Conservation (phyloP, 2,113 vertebrate species). For the Lynx canadensis region DNA sequence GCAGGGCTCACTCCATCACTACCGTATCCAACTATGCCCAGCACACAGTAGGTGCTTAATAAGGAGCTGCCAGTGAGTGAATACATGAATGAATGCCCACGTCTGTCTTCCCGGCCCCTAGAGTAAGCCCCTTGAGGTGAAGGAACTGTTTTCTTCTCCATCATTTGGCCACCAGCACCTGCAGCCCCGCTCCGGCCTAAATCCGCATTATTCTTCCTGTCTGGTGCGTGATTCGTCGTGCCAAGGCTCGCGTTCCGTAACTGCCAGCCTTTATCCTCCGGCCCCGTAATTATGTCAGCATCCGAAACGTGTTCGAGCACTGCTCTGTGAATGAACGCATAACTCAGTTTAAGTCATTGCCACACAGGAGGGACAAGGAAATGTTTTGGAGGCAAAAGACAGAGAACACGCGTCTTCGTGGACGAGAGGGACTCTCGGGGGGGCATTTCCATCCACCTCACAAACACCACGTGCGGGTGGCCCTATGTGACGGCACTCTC, state of each 20-base stretch:
- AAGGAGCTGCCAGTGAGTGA: neutral
- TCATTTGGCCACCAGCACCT: neutral
- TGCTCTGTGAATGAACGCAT: neutral
- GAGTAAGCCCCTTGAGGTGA: neutral
- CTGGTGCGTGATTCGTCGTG: neutral
- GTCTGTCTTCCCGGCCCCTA: neutral
- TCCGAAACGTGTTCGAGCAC: neutral
- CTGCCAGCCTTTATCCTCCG: neutral
- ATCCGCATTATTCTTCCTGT: neutral
- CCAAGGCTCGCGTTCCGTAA: neutral
- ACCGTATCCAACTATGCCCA: neutral
- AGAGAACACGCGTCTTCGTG: neutral
- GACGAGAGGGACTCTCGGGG: neutral
- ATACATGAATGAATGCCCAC: fast-evolving
- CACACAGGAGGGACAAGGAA: neutral
- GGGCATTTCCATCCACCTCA: neutral
- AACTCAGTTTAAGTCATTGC: neutral
- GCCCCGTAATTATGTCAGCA: neutral
- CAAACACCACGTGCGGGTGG: no score
- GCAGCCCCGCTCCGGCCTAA: neutral
- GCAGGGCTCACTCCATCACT: neutral
- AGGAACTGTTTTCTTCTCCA: neutral
- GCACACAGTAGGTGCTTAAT: neutral
- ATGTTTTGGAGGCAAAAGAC: neutral
- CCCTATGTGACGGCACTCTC: fast-evolving